phyloP scores from a whole-genome alignment of 1,140 invertebrate species.

The Tetramorium alpestre region DNA sequence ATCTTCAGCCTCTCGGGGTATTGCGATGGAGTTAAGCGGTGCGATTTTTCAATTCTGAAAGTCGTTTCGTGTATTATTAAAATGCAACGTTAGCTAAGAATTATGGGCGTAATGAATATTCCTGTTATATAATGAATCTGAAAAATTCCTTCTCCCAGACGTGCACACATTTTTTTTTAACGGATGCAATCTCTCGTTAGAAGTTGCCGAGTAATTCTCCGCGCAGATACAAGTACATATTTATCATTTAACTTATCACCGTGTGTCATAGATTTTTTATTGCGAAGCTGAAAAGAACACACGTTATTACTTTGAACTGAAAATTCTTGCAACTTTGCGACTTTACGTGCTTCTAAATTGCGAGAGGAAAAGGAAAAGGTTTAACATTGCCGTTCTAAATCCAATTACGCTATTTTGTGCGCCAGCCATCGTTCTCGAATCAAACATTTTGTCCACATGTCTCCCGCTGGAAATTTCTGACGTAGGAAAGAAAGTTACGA shows the following conservation, averaged over 20 bases:
- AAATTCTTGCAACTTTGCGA: slow-evolving; percentile 36
- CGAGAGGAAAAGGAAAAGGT: slow-evolving; percentile 20
- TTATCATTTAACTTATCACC: slow-evolving; percentile 48
- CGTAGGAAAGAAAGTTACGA: slow-evolving; percentile 33
- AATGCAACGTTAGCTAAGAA: slow-evolving; percentile 72
- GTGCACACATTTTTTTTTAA: slow-evolving; percentile 67
- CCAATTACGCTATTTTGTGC: slow-evolving; percentile 42
- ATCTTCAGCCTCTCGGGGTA: slow-evolving; percentile 53
- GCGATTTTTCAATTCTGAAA: slow-evolving; percentile 74
- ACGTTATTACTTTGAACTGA: slow-evolving; percentile 26
- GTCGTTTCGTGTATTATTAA: slow-evolving; percentile 74
- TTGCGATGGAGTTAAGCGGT: slow-evolving; percentile 70
- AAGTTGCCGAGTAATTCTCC: slow-evolving; percentile 62
- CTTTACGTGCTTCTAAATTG: slow-evolving; percentile 28
- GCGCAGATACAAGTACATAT: slow-evolving; percentile 21
- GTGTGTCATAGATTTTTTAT: slow-evolving; percentile 46
- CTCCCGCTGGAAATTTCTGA: slow-evolving; percentile 16
- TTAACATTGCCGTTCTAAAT: slow-evolving; percentile 27
- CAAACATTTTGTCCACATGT: slow-evolving; percentile 38
- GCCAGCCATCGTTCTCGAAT: slow-evolving; percentile 1
- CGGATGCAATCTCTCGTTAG: slow-evolving; percentile 66
- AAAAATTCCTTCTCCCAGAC: slow-evolving; percentile 65
- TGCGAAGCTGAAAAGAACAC: neutral
- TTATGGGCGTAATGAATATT: slow-evolving; percentile 73
- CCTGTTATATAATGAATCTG: slow-evolving; percentile 73